Evolutionary conservation across 2,797 vertebrate species (phyloP).

Genomic region (Sphenodon punctatus): DNA sequence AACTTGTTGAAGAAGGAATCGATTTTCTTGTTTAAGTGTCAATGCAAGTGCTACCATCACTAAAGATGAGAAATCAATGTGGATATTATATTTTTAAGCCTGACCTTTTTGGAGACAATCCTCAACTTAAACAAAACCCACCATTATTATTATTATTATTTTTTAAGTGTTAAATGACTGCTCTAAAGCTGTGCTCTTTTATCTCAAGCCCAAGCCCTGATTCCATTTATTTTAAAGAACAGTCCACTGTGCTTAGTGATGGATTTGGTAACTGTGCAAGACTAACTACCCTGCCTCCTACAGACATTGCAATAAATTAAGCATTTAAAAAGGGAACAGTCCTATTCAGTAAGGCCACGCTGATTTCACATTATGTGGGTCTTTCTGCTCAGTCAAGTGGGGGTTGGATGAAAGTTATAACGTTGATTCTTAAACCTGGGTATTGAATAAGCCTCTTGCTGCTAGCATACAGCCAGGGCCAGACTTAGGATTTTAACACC

Average conservation of each 20-base stretch:
- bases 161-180: not conserved
- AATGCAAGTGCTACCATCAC: not conserved
- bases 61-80: not conserved
- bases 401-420: not conserved
- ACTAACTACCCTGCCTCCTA: not conserved
- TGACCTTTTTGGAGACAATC: too few relatives aligned
- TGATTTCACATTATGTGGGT: slow-evolving; percentile 33
- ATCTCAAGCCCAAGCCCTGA: not conserved
- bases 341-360: not conserved
- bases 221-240: slow-evolving; percentile 11
- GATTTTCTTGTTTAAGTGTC: not conserved
- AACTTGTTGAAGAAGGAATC: slow-evolving; percentile 1
- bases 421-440: slow-evolving; percentile 1
- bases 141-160: not conserved
- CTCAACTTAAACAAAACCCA: too few relatives aligned
- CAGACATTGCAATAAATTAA: slow-evolving; percentile 23
- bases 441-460: slow-evolving; percentile 47
- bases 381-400: slow-evolving; percentile 18
- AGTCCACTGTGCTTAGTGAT: slow-evolving; percentile 13
- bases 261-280: not conserved
- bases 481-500: too few relatives aligned
- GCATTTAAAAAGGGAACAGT: slow-evolving; percentile 17
- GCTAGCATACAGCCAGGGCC: slow-evolving; percentile 1
- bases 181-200: not conserved
- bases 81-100: too few relatives aligned